Conservation (phyloP, 2,797 vertebrate species). For the Falco berigora region DNA sequence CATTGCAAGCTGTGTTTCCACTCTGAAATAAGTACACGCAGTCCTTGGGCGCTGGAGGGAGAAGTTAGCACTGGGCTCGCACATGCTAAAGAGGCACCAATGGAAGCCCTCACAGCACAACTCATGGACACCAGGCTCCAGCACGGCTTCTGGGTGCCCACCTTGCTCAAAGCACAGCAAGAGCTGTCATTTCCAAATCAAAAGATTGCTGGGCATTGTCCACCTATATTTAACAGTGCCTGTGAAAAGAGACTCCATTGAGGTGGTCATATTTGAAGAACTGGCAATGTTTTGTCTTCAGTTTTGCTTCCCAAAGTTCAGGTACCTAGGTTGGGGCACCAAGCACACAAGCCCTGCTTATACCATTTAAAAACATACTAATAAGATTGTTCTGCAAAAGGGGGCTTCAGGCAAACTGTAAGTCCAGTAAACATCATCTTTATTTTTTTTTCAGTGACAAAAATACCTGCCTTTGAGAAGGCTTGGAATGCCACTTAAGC, state of each 20-base stretch:
- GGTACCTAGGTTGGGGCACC: background rate
- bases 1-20: background rate
- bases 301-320: background rate
- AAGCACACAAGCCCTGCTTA: background rate
- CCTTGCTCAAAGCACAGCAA: background rate
- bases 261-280: background rate
- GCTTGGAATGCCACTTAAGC: background rate
- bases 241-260: background rate
- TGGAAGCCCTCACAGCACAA: background rate
- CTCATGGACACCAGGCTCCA: background rate
- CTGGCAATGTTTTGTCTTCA: background rate
- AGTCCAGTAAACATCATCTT: background rate
- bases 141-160: rapidly evolving
- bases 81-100: background rate
- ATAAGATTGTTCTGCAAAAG: background rate
- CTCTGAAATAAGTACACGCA: background rate
- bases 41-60: background rate
- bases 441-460: background rate
- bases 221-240: background rate
- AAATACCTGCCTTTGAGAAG: background rate
- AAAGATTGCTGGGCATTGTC: background rate
- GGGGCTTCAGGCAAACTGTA: background rate
- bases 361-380: background rate
- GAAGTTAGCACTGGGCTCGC: background rate
- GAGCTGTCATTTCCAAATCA: background rate